Evolutionary conservation across 2,888 invertebrate species (phyloP).

Genomic region (Drosophila conformis): DNA sequence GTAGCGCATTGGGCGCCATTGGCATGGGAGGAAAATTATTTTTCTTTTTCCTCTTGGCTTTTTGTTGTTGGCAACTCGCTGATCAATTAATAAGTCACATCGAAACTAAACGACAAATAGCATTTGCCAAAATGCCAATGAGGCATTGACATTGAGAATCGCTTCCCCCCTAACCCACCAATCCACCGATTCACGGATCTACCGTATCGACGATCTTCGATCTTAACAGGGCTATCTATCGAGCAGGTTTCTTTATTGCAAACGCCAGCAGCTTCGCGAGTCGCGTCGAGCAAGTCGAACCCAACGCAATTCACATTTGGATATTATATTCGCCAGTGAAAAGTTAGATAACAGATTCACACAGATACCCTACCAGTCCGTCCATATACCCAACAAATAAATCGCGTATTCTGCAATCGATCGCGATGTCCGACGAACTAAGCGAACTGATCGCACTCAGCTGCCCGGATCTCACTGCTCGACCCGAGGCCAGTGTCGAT

Average conservation of each 20-base stretch:
- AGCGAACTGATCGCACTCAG: constrained; percentile 83
- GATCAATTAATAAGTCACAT: constrained; percentile 73
- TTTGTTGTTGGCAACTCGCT: constrained; percentile 46
- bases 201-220: constrained; percentile 27
- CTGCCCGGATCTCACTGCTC: constrained; percentile 77
- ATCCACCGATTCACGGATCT: constrained; percentile 1
- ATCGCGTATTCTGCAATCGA: constrained; percentile 31
- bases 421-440: constrained; percentile 79
- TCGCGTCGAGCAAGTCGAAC: constrained; percentile 69
- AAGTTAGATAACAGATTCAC: constrained; percentile 57
- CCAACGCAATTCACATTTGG: constrained; percentile 66
- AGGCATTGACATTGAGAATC: constrained; percentile 76
- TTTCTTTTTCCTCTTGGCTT: constrained; percentile 24
- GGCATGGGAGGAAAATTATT: constrained; percentile 24
- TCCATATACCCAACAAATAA: constrained; percentile 4
- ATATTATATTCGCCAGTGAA: constrained; percentile 33
- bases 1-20: constrained; percentile 48
- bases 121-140: constrained; percentile 80
- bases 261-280: constrained; percentile 68
- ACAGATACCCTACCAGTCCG: constrained; percentile 13
- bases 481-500: constrained; percentile 42
- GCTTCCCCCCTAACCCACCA: constrained; percentile 10
- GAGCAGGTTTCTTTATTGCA: constrained; percentile 70
- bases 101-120: constrained; percentile 42
- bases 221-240: constrained; percentile 28